Evolutionary conservation across 2,113 vertebrate genomes (phyloP).

Genomic region (Crotophaga sulcirostris): DNA sequence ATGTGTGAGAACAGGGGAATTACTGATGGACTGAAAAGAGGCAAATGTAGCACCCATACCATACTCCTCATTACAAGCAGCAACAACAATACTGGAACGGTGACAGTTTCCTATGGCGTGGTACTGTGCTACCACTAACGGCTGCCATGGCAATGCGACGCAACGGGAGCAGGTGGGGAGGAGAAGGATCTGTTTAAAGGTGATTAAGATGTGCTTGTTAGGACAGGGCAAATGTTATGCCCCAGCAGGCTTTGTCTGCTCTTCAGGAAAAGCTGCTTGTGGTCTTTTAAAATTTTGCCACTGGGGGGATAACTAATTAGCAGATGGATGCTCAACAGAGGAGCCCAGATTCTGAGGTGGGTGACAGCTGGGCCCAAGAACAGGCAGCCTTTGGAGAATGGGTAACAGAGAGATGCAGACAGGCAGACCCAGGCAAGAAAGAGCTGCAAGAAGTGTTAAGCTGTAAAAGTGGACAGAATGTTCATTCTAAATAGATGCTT

Average conservation of each 20-base stretch:
- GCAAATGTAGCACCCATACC: not conserved
- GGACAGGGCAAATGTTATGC: not conserved
- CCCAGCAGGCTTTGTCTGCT: not conserved
- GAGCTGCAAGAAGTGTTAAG: not conserved
- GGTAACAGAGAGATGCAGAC: not conserved
- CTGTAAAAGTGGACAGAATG: not conserved
- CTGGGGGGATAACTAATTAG: not conserved
- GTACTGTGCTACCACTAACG: not conserved
- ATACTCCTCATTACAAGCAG: not conserved
- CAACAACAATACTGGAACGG: not conserved
- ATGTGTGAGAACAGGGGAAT: not conserved
- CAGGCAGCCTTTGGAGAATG: not conserved
- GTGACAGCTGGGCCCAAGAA: not conserved
- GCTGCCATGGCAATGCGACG: not conserved
- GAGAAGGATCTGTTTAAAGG: not conserved
- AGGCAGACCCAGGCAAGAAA: not conserved
- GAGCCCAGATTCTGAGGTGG: not conserved
- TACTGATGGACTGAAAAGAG: not conserved
- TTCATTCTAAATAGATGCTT: not conserved
- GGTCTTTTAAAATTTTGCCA: not conserved
- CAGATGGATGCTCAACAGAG: not conserved
- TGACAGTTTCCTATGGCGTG: not conserved
- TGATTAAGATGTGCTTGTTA: not conserved
- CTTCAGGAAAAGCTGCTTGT: not conserved
- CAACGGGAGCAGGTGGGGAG: not conserved